Percentiles rank a stretch among this genome's conserved stretches.
Conservation (phyloP, 1,140 invertebrate genomes). For the Argopecten irradians region DNA sequence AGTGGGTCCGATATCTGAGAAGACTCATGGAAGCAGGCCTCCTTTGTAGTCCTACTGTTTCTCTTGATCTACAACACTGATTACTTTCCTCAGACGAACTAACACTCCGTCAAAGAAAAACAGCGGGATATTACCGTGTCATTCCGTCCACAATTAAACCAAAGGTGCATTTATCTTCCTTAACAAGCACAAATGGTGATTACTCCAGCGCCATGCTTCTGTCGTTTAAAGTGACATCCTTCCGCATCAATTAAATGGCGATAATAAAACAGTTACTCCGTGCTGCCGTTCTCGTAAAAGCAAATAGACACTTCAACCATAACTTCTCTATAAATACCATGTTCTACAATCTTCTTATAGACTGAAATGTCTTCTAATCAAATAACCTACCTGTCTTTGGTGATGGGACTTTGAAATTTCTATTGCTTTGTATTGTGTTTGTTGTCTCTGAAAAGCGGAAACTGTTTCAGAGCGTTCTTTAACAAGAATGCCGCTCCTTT, state of each 20-base stretch:
- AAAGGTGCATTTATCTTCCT: neutral
- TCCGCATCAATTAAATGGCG: neutral
- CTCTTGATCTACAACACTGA: neutral
- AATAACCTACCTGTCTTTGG: neutral
- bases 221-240: neutral
- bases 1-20: no score
- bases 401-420: neutral
- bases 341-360: neutral
- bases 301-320: neutral
- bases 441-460: neutral
- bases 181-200: conserved; percentile 21
- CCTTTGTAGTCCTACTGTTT: neutral
- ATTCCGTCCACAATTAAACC: conserved; percentile 1
- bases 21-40: no score
- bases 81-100: neutral
- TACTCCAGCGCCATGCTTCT: neutral
- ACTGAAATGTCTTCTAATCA: neutral
- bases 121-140: neutral
- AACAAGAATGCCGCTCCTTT: neutral
- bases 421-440: neutral
- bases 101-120: neutral
- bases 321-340: neutral
- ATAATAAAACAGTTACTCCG: conserved; percentile 11
- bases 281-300: neutral
- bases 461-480: neutral